Evolutionary conservation across 2,797 vertebrate genomes (phyloP), one percentile per base, ranked within the genome.

Genomic region (Enteromius thamalakanensis): DNA sequence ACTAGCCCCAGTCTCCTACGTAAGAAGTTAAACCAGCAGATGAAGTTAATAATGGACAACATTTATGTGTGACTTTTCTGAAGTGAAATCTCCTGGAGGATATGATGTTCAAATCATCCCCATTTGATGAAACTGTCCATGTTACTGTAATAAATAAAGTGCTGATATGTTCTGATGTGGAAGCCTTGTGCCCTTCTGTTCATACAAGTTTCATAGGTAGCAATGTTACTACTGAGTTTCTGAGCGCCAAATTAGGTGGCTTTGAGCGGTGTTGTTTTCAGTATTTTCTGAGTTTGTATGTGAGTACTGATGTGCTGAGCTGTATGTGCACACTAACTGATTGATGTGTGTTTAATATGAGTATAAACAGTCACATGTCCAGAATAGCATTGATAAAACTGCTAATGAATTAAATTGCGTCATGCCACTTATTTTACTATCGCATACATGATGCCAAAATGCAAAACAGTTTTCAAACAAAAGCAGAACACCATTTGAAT

Each of bases 301-400:
- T 1, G 29, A 74, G n/a, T 70, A 4, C 68, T 45, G 70, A 74
- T 53, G 47, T 34, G 21, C 51, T 58, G 72, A 75, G 49, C 72
- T 75, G 32, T 76, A 40, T 76, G 32, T 42, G 34, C 51, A 40
- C 53, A 76, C 34, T 26, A 76, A 53, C 34, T 42, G 74, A 60
- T 42, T 60, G 74, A 76, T 76, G 70, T 71, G 32, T 10, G 53
- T 60, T 76, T 76, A 60, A 60, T 76, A 60, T 76, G 53, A 76
- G 23, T 76, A 58, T 60, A 60, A 76, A 76, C 74, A 60, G n/a
- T n/a, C 34, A 60, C 34, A 23, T 58, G 51, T 76, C n/a, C 74
- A 76, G 53, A n/a, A 76, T 76, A 76, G 60, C 74, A 76, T n/a
- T 42, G 32, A 58, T 76, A 60, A 60, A 75, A 76, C 53, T 19